Evolutionary conservation across 2,888 invertebrate species (phyloP).

Genomic region (Suillia variegata): DNA sequence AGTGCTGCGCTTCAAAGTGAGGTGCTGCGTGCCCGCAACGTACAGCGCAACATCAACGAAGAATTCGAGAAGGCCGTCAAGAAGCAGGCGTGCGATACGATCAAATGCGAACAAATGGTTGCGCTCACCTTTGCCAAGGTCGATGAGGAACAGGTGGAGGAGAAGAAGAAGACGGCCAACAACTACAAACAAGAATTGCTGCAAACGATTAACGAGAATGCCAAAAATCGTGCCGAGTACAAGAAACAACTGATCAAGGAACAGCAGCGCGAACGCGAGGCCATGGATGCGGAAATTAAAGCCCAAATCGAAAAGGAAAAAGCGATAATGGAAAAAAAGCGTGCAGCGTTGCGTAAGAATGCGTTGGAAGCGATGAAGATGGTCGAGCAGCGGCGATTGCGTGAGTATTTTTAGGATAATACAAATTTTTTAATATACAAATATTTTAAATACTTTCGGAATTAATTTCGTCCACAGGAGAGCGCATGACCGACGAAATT

Average conservation of each 20-base stretch:
- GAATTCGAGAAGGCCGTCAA: slow-evolving; percentile 44
- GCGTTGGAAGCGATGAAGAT: slow-evolving; percentile 53
- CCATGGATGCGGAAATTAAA: slow-evolving; percentile 49
- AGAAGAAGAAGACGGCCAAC: slow-evolving; percentile 49
- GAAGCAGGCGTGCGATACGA: slow-evolving; percentile 46
- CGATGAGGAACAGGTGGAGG: slow-evolving; percentile 53
- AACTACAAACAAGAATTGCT: slow-evolving; percentile 50
- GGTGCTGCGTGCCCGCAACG: slow-evolving; percentile 51
- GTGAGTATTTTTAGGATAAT: too few species aligned
- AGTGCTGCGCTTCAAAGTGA: slow-evolving; percentile 57
- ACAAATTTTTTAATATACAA: neutral
- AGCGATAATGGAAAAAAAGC: slow-evolving; percentile 40
- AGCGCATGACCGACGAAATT: slow-evolving; percentile 57
- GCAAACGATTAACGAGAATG: slow-evolving; percentile 47
- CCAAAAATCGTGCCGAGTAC: slow-evolving; percentile 35
- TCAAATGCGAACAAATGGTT: slow-evolving; percentile 53
- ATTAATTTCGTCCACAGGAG: slow-evolving; percentile 32
- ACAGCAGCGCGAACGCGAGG: slow-evolving; percentile 38
- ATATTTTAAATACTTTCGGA: neutral
- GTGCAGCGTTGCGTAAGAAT: slow-evolving; percentile 41
- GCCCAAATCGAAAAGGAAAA: slow-evolving; percentile 57
- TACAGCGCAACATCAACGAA: slow-evolving; percentile 48
- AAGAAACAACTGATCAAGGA: slow-evolving; percentile 35
- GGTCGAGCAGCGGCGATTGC: slow-evolving; percentile 45
- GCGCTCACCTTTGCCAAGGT: slow-evolving; percentile 49